Evolutionary conservation across 1,140 invertebrate genomes (phyloP).

Genomic region (Lepidurus couesii): DNA sequence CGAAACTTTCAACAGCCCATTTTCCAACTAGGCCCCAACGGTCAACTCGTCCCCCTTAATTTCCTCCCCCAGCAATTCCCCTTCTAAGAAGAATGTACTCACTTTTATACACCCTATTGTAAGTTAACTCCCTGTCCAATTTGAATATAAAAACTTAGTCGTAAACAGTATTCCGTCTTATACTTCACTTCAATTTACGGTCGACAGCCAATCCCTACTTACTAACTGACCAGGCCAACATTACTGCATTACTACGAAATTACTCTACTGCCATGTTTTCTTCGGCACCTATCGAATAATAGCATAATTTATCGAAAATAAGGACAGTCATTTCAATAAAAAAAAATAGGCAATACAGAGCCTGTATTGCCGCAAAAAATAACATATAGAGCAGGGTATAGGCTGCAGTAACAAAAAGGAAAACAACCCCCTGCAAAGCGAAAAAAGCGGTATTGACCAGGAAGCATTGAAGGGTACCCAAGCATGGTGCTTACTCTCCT

Average conservation of each 20-base stretch:
- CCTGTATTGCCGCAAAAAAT: no score
- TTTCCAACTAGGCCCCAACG: not conserved
- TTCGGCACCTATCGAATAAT: no score
- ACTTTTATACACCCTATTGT: not conserved
- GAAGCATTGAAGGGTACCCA: not conserved
- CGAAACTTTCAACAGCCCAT: not conserved
- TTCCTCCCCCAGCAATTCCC: slow-evolving; percentile 11
- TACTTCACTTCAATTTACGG: no score
- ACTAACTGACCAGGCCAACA: no score
- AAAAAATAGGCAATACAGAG: no score
- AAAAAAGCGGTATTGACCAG: not conserved
- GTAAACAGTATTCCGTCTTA: no score
- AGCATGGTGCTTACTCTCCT: not conserved
- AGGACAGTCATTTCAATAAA: no score
- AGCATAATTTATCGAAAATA: no score
- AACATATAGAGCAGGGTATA: no score
- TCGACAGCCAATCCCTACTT: no score
- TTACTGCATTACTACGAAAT: no score
- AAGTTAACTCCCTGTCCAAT: not conserved
- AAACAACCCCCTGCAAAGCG: not conserved
- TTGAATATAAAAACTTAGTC: not conserved
- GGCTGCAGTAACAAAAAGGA: not conserved
- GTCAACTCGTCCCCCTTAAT: not conserved
- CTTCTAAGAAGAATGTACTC: not conserved
- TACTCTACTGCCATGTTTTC: no score